Evolutionary conservation across 53 echinoderm and acorn worm genomes (phyloP).

Genomic region (Luidia sarsii): DNA sequence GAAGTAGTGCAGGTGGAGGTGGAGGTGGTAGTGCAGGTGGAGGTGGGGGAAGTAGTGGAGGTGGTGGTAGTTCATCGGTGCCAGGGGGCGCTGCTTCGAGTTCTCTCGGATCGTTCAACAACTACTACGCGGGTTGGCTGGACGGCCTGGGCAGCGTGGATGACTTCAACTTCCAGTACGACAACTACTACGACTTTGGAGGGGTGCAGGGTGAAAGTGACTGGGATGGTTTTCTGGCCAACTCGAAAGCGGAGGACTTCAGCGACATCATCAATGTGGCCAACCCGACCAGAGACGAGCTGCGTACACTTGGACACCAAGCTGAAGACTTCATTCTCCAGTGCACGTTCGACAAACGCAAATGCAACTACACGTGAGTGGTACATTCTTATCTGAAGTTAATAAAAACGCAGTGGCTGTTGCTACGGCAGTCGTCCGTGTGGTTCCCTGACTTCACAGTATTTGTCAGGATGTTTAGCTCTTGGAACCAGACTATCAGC

Average conservation of each 20-base stretch:
- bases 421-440: too few relatives aligned
- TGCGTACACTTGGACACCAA: slow-evolving; percentile 68
- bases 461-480: too few relatives aligned
- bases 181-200: slow-evolving; percentile 78
- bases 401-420: too few relatives aligned
- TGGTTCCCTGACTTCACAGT: too few relatives aligned
- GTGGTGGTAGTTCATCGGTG: slow-evolving; percentile 10
- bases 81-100: slow-evolving; percentile 20
- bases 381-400: too few relatives aligned
- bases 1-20: neutral
- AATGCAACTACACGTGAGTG: slow-evolving; percentile 90
- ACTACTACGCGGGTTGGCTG: neutral
- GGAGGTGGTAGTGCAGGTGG: slow-evolving; percentile 39
- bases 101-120: neutral
- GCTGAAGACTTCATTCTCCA: slow-evolving; percentile 88
- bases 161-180: slow-evolving; percentile 69
- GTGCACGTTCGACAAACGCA: slow-evolving; percentile 89
- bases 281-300: slow-evolving; percentile 74
- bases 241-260: slow-evolving; percentile 83
- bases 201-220: slow-evolving; percentile 72
- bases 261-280: slow-evolving; percentile 84
- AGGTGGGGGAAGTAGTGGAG: slow-evolving; percentile 23
- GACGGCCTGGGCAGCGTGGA: neutral
- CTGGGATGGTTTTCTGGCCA: slow-evolving; percentile 82
- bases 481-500: too few relatives aligned